Evolutionary conservation across 2,113 vertebrate species (phyloP).

Genomic region (Tringa solitaria): DNA sequence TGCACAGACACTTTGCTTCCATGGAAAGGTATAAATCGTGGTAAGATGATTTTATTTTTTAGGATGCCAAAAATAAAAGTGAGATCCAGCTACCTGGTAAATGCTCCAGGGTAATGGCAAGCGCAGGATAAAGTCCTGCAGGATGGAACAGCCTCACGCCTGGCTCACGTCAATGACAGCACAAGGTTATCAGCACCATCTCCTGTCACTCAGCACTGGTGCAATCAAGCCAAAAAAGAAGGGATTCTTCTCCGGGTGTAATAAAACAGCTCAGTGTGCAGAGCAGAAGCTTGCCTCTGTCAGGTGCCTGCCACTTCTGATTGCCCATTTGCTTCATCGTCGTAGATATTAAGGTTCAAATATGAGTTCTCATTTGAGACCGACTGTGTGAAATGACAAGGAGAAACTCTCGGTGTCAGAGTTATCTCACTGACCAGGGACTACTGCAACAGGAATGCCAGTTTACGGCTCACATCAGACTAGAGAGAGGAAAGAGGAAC

Average conservation of each 20-base stretch:
- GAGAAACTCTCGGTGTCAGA: not conserved
- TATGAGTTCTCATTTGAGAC: not conserved
- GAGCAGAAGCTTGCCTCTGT: not conserved
- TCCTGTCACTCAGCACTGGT: not conserved
- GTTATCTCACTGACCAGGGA: not conserved
- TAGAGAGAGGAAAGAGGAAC: not conserved
- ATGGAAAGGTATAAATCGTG: not conserved
- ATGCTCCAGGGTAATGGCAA: not conserved
- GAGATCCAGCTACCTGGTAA: not conserved
- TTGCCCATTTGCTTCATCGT: not conserved
- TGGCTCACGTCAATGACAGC: not conserved
- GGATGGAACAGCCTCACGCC: not conserved
- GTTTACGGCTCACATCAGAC: not conserved
- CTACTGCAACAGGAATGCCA: not conserved
- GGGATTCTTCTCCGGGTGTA: not conserved
- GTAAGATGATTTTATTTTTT: not conserved
- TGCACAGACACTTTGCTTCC: not conserved
- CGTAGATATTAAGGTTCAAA: not conserved
- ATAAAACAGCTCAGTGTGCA: not conserved
- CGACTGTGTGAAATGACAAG: not conserved
- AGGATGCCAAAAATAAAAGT: not conserved
- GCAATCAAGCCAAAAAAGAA: not conserved
- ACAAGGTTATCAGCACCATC: slow-evolving; percentile 7
- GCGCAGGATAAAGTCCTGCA: not conserved
- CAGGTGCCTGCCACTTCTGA: not conserved